phyloP scores from a whole-genome alignment of 2,797 vertebrate species.

The Valencia hispanica region DNA sequence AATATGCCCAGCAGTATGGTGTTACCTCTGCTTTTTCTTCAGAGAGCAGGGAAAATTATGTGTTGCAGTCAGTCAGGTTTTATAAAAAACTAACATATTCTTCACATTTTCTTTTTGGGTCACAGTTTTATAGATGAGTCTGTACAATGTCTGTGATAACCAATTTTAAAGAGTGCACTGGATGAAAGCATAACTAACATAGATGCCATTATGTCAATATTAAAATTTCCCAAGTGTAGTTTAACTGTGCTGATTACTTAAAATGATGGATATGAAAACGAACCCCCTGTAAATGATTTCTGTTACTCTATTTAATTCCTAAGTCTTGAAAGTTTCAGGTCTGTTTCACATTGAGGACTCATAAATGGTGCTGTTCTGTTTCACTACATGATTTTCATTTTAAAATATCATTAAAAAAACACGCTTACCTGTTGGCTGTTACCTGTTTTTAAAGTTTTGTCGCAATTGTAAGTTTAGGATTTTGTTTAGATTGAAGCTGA shows the following conservation, averaged over 20 bases:
- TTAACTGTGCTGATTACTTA: neutral
- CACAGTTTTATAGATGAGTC: neutral
- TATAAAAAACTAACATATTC: neutral
- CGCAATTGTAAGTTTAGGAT: neutral
- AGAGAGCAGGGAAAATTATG: neutral
- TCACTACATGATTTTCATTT: neutral
- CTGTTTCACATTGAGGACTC: neutral
- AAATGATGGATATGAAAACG: neutral
- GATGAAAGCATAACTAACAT: neutral
- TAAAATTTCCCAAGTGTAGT: neutral
- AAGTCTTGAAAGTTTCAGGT: neutral
- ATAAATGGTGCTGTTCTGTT: neutral
- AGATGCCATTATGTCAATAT: neutral
- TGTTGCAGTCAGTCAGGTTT: neutral
- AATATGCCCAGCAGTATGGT: slow-evolving; percentile 29
- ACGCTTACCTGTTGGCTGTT: neutral
- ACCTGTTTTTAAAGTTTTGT: too few relatives aligned
- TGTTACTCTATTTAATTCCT: neutral
- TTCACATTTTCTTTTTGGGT: neutral
- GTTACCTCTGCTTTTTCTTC: slow-evolving; percentile 43
- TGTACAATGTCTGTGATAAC: neutral
- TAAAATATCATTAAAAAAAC: too few relatives aligned
- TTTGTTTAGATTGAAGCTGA: neutral
- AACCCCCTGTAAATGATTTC: neutral
- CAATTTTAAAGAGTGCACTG: neutral